Percentiles rank a stretch among this genome's conserved stretches.
These are phyloP conservation scores for Siniperca scherzeri DNA, from an alignment of 2,797 vertebrate genomes.

Conservation along the genomic window DNA sequence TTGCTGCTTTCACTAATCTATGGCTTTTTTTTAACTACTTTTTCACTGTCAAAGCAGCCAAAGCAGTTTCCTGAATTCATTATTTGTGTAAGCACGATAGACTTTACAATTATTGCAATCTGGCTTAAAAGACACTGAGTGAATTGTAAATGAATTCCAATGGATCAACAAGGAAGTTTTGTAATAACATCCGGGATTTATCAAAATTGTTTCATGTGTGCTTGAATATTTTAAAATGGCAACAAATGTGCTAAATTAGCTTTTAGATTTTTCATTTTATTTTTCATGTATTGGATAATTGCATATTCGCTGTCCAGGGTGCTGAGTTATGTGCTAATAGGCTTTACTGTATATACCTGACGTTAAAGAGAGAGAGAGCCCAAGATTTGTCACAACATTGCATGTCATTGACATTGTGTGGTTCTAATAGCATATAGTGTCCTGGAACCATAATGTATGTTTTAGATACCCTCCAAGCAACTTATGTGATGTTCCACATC, in stretches of 20 bases:
- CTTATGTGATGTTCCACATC: not conserved
- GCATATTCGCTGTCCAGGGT: slow-evolving; percentile 77
- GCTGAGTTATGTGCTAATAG: slow-evolving; percentile 69
- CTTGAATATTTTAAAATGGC: not conserved
- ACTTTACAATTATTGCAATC: not conserved
- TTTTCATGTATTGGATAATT: slow-evolving; percentile 51
- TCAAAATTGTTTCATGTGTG: not conserved
- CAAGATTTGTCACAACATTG: not conserved
- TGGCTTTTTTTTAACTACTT: not conserved
- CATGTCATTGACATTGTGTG: not conserved
- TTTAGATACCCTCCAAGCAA: not conserved
- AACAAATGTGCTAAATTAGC: not conserved
- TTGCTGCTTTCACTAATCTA: not conserved
- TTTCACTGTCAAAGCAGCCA: not conserved
- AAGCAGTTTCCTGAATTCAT: not conserved
- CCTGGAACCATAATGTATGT: not conserved
- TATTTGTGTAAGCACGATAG: not conserved
- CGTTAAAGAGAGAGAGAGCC: not conserved
- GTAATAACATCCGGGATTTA: not conserved
- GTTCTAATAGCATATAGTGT: not conserved
- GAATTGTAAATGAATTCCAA: not conserved
- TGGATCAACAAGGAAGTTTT: not conserved
- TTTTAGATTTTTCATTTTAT: slow-evolving; percentile 9
- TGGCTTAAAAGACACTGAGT: not conserved
- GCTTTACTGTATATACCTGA: not conserved